Conservation (phyloP, 53 echinoderm and acorn worm species). For the Zoroaster sp. region DNA sequence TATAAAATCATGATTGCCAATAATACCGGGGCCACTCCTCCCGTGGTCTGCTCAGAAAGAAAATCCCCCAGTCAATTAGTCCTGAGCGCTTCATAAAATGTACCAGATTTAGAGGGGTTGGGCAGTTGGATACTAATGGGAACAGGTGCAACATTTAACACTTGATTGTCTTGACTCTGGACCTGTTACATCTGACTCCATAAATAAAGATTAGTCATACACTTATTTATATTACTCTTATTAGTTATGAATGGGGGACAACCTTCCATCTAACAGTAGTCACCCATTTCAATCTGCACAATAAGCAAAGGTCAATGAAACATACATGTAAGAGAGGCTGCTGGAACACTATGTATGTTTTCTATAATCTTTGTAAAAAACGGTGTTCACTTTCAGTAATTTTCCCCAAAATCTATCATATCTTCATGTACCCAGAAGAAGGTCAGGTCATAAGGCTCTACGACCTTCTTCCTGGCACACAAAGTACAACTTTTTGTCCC, state of each 20-base stretch:
- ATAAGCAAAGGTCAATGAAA: no score
- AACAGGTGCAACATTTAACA: conserved; percentile 16
- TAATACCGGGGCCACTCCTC: neutral
- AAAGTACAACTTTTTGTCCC: no score
- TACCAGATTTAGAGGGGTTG: neutral
- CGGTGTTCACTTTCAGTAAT: no score
- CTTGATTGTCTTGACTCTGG: neutral
- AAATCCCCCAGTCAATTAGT: conserved; percentile 6
- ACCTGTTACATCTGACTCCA: neutral
- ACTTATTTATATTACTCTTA: no score
- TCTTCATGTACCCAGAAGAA: no score
- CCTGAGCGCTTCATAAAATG: conserved; percentile 5
- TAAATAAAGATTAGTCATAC: neutral
- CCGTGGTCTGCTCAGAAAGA: neutral
- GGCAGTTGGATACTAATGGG: neutral
- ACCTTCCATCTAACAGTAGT: neutral
- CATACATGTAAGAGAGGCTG: no score
- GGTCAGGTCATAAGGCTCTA: no score
- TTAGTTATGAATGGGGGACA: neutral
- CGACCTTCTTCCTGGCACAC: no score
- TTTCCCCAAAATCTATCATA: no score
- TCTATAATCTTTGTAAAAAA: no score
- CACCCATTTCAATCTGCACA: neutral
- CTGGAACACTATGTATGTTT: no score
- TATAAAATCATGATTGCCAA: neutral